Base-by-base conservation (phyloP, 1,140 invertebrate genomes). In the Cyclina sinensis region DNA sequence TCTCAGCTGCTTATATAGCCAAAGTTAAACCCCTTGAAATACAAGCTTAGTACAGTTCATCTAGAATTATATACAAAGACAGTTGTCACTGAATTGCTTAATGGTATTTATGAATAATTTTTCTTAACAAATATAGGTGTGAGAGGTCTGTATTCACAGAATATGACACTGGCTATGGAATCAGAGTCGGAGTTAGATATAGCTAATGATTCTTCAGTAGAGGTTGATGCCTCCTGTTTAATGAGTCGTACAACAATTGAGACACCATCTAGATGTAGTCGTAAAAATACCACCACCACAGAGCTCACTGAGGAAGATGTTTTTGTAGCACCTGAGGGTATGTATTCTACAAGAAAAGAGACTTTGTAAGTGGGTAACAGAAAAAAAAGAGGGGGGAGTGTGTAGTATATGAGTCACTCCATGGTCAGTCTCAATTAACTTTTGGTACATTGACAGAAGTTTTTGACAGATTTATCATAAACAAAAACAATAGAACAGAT, bases 191-290 rank as follows among this genome's bases (percentile, higher is more conserved):
- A 86, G 39, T 35, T 86, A 27, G 84, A 86, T 48, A 59, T 78
- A 21, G 37, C 84, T 3, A 54, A 27, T 39, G 84, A 86, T 32
- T 37, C 84, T 30, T n/a, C 51, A 16, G 48, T 48, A n/a, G 70
- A 76, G 7, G 73, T 86, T 37, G 84, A 86, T 21, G 84, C 84
- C 48, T 78, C 84, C 0, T 86, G 84, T 46, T 54, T 86, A 11
- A 86, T 86, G 84, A 78, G 73, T 32, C 35, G 46, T 30, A 35
- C 39, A 12, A 43, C 57, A 12, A n/a, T 46, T 12, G 79, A 62
- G 7, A 62, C 35, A 27, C 79, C 54, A 9, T 51, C 78, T 1
- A 54, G 51, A 57, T 48, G 76, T 24, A 27, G n/a, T 57, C 24
- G 57, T 14, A 81, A 65, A 12, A 81, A 65, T 11, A 43, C 48